Conservation (phyloP, 2,888 invertebrate genomes). For the Linnaemya tessellans region DNA sequence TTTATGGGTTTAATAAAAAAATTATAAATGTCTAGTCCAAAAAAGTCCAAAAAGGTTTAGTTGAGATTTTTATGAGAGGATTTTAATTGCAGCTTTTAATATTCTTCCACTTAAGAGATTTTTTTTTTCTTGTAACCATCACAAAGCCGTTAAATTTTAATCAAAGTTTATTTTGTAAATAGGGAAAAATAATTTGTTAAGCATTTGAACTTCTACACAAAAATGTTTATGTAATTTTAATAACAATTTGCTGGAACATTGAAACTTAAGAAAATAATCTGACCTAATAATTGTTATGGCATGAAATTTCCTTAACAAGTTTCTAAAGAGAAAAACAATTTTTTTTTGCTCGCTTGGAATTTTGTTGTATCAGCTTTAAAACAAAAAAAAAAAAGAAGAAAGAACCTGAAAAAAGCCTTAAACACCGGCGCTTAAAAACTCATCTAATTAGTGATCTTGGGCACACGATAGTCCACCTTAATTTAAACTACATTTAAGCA, state of each 20-base stretch:
- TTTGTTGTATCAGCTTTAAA: background rate
- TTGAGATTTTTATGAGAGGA: background rate
- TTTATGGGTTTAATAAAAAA: constrained; percentile 24
- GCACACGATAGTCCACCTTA: constrained; percentile 73
- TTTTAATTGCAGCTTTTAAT: constrained; percentile 1
- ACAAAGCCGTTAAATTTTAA: background rate
- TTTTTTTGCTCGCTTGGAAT: background rate
- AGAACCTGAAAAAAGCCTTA: constrained; percentile 38
- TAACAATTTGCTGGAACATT: too few species aligned
- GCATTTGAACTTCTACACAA: too few species aligned
- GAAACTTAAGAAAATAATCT: too few species aligned
- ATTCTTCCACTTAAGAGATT: background rate
- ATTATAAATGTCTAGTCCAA: background rate
- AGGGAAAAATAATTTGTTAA: background rate
- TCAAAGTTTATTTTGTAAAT: background rate
- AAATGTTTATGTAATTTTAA: too few species aligned
- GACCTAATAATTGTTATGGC: too few species aligned
- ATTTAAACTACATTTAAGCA: constrained; percentile 73
- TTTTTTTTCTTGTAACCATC: background rate
- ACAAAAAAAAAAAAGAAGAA: background rate
- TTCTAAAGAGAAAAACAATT: too few species aligned
- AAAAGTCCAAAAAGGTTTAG: constrained; percentile 9
- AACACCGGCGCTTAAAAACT: constrained; percentile 72
- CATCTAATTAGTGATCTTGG: constrained; percentile 73
- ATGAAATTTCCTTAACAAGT: background rate